Percentiles rank a stretch among this genome's conserved stretches.
phyloP scores from a whole-genome alignment of 2,113 vertebrate genomes.

The Pluvianellus socialis region DNA sequence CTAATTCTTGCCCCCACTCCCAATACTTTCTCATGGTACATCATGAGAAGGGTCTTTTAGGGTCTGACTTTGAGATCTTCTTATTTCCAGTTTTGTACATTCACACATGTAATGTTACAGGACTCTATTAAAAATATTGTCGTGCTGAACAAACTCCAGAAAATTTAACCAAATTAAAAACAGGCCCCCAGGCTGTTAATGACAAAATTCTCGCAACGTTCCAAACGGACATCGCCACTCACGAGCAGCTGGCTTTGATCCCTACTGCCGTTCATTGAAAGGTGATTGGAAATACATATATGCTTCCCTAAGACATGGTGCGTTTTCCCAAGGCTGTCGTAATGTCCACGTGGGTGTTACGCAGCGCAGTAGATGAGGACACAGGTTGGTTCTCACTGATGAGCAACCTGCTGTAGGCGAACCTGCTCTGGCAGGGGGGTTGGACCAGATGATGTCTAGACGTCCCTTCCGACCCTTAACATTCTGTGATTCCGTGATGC shows the following conservation, averaged over 20 bases:
- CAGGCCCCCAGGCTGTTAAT: background rate
- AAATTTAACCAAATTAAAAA: background rate
- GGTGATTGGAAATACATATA: background rate
- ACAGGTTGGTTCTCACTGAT: background rate
- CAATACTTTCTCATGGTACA: background rate
- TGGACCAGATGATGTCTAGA: no score
- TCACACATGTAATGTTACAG: background rate
- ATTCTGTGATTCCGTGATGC: no score
- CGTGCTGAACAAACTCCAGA: background rate
- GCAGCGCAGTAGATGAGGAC: background rate
- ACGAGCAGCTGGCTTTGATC: background rate
- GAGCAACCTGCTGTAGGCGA: no score
- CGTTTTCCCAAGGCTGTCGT: background rate
- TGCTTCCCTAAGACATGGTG: background rate
- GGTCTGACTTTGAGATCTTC: background rate
- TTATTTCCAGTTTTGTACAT: background rate
- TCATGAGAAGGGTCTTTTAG: no score
- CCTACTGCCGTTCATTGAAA: background rate
- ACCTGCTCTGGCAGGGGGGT: no score
- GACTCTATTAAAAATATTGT: background rate
- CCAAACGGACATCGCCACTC: background rate
- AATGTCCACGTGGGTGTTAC: background rate
- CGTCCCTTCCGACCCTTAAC: no score
- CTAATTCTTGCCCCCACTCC: background rate
- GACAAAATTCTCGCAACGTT: background rate